Percentiles rank a stretch among this genome's conserved stretches.
These are phyloP conservation scores for Paragorgia papillata DNA, from an alignment of 92 coral and sea anemone species.

Conservation along the genomic window DNA sequence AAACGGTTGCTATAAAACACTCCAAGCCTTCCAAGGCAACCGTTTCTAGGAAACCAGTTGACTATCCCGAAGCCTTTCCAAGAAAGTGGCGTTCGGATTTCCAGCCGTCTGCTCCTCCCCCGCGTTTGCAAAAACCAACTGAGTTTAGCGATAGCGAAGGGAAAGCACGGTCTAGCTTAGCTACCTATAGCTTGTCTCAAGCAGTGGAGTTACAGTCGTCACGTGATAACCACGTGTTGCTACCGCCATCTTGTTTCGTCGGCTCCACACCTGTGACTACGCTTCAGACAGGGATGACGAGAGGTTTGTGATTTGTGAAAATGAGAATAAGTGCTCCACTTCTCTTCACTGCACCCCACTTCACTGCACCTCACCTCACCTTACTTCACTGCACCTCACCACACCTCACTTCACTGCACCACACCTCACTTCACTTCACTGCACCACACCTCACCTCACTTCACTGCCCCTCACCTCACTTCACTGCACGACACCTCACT, in stretches of 20 bases:
- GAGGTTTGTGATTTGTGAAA: conserved; percentile 18
- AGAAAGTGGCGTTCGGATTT: conserved; percentile 24
- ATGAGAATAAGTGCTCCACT: not conserved
- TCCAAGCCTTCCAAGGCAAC: too few relatives aligned
- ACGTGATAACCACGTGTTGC: conserved; percentile 18
- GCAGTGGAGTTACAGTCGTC: not conserved
- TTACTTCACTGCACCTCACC: too few relatives aligned
- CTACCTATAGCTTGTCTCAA: not conserved
- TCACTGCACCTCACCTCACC: too few relatives aligned
- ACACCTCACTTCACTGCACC: too few relatives aligned
- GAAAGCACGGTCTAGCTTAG: not conserved
- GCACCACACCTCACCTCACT: too few relatives aligned
- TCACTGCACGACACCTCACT: too few relatives aligned
- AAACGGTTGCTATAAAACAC: too few relatives aligned
- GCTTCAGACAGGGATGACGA: not conserved
- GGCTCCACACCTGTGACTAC: too few relatives aligned
- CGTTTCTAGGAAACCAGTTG: not conserved
- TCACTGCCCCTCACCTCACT: too few relatives aligned
- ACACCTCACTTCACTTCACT: too few relatives aligned
- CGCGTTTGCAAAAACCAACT: conserved; percentile 14
- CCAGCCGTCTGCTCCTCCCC: conserved; percentile 7
- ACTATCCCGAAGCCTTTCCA: conserved; percentile 27
- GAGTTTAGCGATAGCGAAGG: not conserved
- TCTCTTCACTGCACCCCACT: too few relatives aligned
- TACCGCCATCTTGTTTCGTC: conserved; percentile 38